Evolutionary conservation across 2,888 invertebrate genomes (phyloP), one percentile per base, ranked within the genome.

Genomic region (Diarsia rubi): DNA sequence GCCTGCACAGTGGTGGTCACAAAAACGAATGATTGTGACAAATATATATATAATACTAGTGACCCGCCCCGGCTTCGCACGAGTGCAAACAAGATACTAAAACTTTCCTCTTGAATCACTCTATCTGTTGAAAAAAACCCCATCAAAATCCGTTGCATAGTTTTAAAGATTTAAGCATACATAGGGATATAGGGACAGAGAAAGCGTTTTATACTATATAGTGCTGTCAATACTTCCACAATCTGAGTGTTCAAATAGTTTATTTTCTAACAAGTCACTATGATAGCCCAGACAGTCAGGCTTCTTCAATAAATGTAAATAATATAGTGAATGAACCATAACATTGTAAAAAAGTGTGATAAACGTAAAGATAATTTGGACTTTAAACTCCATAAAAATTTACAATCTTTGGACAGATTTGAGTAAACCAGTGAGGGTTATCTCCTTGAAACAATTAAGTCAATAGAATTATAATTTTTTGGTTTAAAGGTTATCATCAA

Each of bases 351-450:
- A 75, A 59, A n/a, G 21, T 31, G 21, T 45, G 52, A 21, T 24
- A 75, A 76, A 57, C 24, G n/a, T 37, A 6, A 31, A 77, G 12
- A 44, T 54, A 24, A 42, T 59, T 59, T 78, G 24, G 14, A 27
- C 8, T n/a, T 0, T 42, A n/a, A 62, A 21, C 37, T n/a, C 47
- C 24, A 52, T 71, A 54, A 9, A 77, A 49, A 4, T 68, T 77
- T 68, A 75, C 42, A 49, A 67, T 62, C 52, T 69, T 60, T 16
- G 27, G 24, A 42, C 45, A 54, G 72, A 76, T 76, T 52, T 79
- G 8, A 62, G 16, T 62, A 42, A 52, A 70, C 60, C 60, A 60
- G 27, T 31, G 45, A 71, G 12, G 57, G 72, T 47, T 62, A 62
- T 79, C 60, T 52, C 45, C 60, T 62, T 76, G 72, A 71, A 69